A percentile compares a stretch with the other conserved stretches of the same genome.
Evolutionary conservation across 2,888 invertebrate species (phyloP).

Genomic region (Heliconius aoede): DNA sequence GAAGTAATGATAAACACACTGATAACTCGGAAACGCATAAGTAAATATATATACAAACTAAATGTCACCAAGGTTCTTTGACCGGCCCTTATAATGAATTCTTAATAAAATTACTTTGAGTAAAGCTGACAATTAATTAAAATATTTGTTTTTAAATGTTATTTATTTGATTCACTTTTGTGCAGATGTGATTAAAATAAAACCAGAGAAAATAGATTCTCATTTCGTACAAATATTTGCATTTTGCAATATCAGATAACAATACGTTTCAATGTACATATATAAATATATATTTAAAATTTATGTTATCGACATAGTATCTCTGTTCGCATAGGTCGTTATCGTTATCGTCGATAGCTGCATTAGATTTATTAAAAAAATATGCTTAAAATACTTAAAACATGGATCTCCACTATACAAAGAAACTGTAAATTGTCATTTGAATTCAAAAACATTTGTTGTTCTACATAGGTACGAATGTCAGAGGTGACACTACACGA

Average conservation of each 20-base stretch:
- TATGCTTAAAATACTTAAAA: too few species aligned
- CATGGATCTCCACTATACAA: neutral
- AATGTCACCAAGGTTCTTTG: conserved; percentile 39
- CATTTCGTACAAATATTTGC: too few species aligned
- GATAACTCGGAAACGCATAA: conserved; percentile 23
- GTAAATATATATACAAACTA: conserved; percentile 24
- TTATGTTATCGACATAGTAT: too few species aligned
- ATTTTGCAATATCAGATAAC: too few species aligned
- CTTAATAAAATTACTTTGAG: conserved; percentile 23
- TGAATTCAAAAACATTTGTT: conserved; percentile 38
- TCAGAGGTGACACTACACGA: conserved; percentile 69
- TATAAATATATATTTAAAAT: too few species aligned
- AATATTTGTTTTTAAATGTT: neutral
- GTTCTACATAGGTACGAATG: conserved; percentile 58
- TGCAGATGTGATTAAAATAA: too few species aligned
- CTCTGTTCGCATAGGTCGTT: too few species aligned
- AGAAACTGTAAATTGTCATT: conserved; percentile 12
- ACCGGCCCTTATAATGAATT: conserved; percentile 38
- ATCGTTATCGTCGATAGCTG: too few species aligned
- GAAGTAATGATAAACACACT: conserved; percentile 22
- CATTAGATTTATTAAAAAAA: too few species aligned
- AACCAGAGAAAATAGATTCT: too few species aligned
- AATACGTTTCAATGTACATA: too few species aligned
- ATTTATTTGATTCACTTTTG: neutral
- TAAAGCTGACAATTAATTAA: neutral